Base-by-base conservation (phyloP, 2,888 invertebrate genomes). In the Geotrupes spiniger region DNA sequence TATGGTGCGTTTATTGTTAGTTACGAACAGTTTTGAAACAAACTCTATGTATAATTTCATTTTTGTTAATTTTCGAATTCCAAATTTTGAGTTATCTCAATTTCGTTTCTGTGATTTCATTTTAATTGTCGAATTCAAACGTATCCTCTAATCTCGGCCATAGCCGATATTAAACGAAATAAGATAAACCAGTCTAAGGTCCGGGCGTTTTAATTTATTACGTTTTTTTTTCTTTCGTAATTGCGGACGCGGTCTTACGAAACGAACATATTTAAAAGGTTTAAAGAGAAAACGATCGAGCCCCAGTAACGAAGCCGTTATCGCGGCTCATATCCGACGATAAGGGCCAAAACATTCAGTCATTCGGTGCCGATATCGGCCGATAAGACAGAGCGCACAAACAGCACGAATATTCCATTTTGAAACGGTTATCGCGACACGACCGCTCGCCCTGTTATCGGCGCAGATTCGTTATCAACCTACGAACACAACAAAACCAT, bases 321-420 rank as follows among this genome's bases (percentile, higher is more conserved):
- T 49, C 43, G 42, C 42, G 38, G 42, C 43, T 42, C 49, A 49
- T 51, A 51, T 51, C 46, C 51, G 46, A 46, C 42, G 51, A 51
- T 51, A 51, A 51, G 42, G 44, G 42, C 44, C 48, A 43, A 52
- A 54, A 52, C 54, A 42, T 52, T 54, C 65, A 65, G 68, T 65
- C 66, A 67, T 66, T 68, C 65, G 62, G 63, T 60, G 62, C 59
- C 59, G 62, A 66, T 66, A 66, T 66, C 65, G 65, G 56, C 48
- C 60, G 69, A 69, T 69, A 68, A 66, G 45, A 31, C 63, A 56
- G 60, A 61, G 62, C 61, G 64, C 62, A 67, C 67, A 69, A 70
- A 71, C 68, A 70, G 70, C 72, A 72, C 71, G 71, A 72, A 71
- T 70, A 70, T 71, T 72, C 72, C 71, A 72, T 72, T 72, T 72